Base-by-base conservation (phyloP, 1,140 invertebrate species). In the Eriocheir sinensis region DNA sequence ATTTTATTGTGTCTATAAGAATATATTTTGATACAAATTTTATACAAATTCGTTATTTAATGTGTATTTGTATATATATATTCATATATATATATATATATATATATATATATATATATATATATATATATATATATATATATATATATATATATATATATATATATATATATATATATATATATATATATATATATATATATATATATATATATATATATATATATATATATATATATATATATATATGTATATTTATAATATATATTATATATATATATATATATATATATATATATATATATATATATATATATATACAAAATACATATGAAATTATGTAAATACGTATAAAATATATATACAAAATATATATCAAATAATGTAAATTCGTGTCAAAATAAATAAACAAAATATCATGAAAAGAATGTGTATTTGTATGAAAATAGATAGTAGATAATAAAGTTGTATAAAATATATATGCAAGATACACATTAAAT, bases 31-130 rank as follows among this genome's bases (percentile, higher is more conserved):
- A n/a, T n/a, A n/a, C n/a, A n/a, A n/a, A n/a, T n/a, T n/a, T n/a
- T n/a, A n/a, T n/a, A n/a, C n/a, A n/a, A n/a, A n/a, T n/a, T n/a
- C n/a, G n/a, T n/a, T n/a, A n/a, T n/a, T n/a, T n/a, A n/a, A n/a
- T n/a, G n/a, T 86, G 21, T 15, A 86, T 86, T 9, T 15, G 40
- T 86, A 72, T 72, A 72, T 72, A 72, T 72, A 72, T 72, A 72
- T 72, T 12, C 27, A 72, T 72, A 72, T 72, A 72, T 72, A 72
- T 72, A 72, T 72, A 72, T 72, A 72, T 72, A 72, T 72, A 72
- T 72, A 72, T 72, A 72, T 72, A 72, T 72, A 72, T 72, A 72
- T 72, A 72, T 72, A 72, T 72, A 72, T 72, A 72, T 72, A 72
- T 72, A 72, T 72, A 72, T 72, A 72, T 72, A 27, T 72, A 72